Base-by-base conservation (phyloP, 1,140 invertebrate species). In the Zaprionus nigranus region DNA sequence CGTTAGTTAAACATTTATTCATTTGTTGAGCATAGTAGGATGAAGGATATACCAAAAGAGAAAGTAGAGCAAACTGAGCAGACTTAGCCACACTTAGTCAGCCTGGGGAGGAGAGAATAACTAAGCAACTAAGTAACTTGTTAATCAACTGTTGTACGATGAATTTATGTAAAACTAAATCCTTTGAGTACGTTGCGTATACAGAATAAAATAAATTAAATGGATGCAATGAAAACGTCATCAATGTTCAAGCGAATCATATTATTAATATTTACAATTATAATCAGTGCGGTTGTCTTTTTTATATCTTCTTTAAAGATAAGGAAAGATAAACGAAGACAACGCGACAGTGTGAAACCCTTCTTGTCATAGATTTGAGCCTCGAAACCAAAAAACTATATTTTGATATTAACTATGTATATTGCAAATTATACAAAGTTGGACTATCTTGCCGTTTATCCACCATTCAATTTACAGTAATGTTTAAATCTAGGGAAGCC, bases 81-180 rank as follows among this genome's bases (percentile, higher is more conserved):
- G 20, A 64, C 5, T 53, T 49, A 49, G 36, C n/a, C 40, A n/a
- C 15, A 43, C 40, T 43, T 46, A 43, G 40, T 43, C 5, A 6
- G 20, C 30, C 7, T 62, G 60, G 20, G 51, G 20, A 59, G 34
- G 26, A 38, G 46, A 1, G 7, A n/a, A 46, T 46, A 46, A 49
- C 22, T 40, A 61, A 77, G 43, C 51, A 22, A 74, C 40, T 43
- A 46, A 17, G 40, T 46, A 80, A 74, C 46, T 65, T 87, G 84
- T 88, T 86, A 87, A 87, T 63, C 58, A 76, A 83, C 72, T 87
- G 77, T 86, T 86, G 73, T 77, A 77, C 53, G 67, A 86, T 80
- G 84, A 86, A 88, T 80, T 88, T 83, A 88, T 69, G 66, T 58
- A 69, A 75, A 77, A 66, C 56, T 67, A 46, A 82, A 78, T 74